These are phyloP conservation scores for Spilarctia lutea DNA, from an alignment of 2,888 invertebrate genomes.

Conservation along the genomic window DNA sequence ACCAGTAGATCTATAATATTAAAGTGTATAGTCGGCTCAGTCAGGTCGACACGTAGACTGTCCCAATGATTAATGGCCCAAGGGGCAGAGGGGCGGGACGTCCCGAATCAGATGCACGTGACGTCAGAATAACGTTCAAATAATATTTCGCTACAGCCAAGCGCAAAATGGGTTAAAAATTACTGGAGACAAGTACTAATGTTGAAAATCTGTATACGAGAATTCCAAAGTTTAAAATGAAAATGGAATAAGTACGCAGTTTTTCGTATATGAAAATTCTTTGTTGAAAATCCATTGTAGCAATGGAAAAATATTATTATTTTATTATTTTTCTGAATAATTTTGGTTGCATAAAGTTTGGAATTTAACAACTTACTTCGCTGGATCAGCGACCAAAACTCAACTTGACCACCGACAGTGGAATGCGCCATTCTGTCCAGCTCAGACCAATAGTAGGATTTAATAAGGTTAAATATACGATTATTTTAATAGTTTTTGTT, in stretches of 20 bases:
- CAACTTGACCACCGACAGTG: too few relatives aligned
- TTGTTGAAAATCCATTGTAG: constrained; percentile 12
- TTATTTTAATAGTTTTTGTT: too few relatives aligned
- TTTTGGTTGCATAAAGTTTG: constrained; percentile 15
- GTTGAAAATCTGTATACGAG: constrained; percentile 33
- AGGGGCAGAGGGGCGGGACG: constrained; percentile 62
- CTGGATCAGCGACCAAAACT: too few relatives aligned
- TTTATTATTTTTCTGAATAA: constrained; percentile 5
- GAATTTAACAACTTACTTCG: not conserved
- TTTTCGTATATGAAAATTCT: constrained; percentile 22
- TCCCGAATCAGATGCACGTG: constrained; percentile 81
- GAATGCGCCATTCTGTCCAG: too few relatives aligned
- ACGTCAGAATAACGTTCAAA: constrained; percentile 74
- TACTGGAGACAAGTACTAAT: constrained; percentile 47
- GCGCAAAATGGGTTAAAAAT: constrained; percentile 55
- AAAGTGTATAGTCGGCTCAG: constrained; percentile 46
- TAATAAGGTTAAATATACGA: too few relatives aligned
- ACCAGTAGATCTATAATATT: constrained; percentile 31
- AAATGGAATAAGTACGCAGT: constrained; percentile 22
- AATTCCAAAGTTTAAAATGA: constrained; percentile 43
- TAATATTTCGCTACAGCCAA: constrained; percentile 66
- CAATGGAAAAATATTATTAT: constrained; percentile 6
- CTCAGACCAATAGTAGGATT: too few relatives aligned
- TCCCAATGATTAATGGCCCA: constrained; percentile 74
- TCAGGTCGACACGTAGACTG: constrained; percentile 73